These are phyloP conservation scores for Boloria euphrosyne DNA, from an alignment of 2,888 invertebrate genomes.

Conservation along the genomic window DNA sequence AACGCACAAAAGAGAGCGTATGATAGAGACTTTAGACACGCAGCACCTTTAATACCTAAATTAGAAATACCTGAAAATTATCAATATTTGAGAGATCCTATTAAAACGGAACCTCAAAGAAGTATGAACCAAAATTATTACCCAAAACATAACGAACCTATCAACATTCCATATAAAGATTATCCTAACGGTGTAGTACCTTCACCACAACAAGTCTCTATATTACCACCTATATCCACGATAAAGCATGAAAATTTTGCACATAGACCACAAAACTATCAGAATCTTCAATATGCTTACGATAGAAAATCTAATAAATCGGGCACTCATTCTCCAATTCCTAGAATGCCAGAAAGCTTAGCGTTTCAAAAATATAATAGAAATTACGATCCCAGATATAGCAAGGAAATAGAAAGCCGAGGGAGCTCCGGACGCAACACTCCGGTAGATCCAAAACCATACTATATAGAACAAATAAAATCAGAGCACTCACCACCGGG, in stretches of 20 bases:
- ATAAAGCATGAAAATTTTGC: conserved; percentile 77
- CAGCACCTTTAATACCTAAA: conserved; percentile 75
- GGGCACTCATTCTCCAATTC: conserved; percentile 58
- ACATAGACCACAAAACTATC: conserved; percentile 63
- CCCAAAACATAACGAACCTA: conserved; percentile 41
- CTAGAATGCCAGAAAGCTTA: conserved; percentile 63
- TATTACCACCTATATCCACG: conserved; percentile 76
- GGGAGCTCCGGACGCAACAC: conserved; percentile 48
- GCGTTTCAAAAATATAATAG: conserved; percentile 74
- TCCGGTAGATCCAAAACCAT: conserved; percentile 62
- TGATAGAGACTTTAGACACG: conserved; percentile 72
- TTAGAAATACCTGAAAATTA: conserved; percentile 73
- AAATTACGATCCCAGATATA: conserved; percentile 56
- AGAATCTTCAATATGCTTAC: conserved; percentile 63
- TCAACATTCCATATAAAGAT: conserved; percentile 59
- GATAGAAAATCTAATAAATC: conserved; percentile 59
- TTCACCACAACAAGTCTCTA: conserved; percentile 60
- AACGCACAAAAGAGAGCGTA: conserved; percentile 73
- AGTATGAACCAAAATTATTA: conserved; percentile 54
- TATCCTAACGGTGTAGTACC: conserved; percentile 59
- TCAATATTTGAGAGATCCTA: conserved; percentile 67
- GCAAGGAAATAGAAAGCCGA: conserved; percentile 54
- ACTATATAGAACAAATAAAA: conserved; percentile 79
- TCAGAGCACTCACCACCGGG: conserved; percentile 80
- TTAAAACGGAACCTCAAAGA: conserved; percentile 61